Base-by-base conservation (phyloP, 2,797 vertebrate genomes). In the Novumbra hubbsi region DNA sequence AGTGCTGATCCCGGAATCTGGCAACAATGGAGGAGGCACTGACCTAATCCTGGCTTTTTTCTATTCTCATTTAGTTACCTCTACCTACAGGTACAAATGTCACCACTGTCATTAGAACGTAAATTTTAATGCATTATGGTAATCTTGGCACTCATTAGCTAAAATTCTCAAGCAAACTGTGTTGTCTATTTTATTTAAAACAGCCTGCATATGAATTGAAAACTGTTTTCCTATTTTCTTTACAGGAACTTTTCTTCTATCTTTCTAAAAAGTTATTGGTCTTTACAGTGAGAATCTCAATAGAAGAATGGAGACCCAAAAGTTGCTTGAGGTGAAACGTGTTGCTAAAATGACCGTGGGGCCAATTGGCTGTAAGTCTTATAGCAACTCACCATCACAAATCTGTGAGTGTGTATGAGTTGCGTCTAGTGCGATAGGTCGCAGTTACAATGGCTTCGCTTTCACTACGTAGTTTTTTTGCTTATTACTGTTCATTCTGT, bases 271-370 rank as follows among this genome's bases (percentile, higher is more conserved):
- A 12, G 73, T 21, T 55, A 50, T 75, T 15, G 8, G 17, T 68
- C 19, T 91, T 88, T 30, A 72, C 81, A 94, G 94, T 73, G 82
- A 93, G 75, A 88, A 93, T 73, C 88, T 92, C 49, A 83, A 90
- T 68, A 88, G 84, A 65, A 80, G 90, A 81, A 90, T 88, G 19
- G 91, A 95, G 81, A 90, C 88, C 19, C 86, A 92, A 75, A 82
- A 80, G 82, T 88, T 94, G 41, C 90, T 91, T 79, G 91, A 94
- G 76, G 80, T 93, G 57, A 91, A 93, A 86, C 79, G 85, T 77
- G 90, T 86, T 65, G 88, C 89, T 64, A 90, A 85, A 82, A 78
- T 86, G 49, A 88, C 89, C 1, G 86, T 92, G 86, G 89, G 94
- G 82, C 88, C 78, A 68, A 86, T 93, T 74, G 71, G 78, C 34